A percentile compares a stretch with the other conserved stretches of the same genome.
Conservation (phyloP, 2,797 vertebrate genomes). For the Trematomus bernacchii region DNA sequence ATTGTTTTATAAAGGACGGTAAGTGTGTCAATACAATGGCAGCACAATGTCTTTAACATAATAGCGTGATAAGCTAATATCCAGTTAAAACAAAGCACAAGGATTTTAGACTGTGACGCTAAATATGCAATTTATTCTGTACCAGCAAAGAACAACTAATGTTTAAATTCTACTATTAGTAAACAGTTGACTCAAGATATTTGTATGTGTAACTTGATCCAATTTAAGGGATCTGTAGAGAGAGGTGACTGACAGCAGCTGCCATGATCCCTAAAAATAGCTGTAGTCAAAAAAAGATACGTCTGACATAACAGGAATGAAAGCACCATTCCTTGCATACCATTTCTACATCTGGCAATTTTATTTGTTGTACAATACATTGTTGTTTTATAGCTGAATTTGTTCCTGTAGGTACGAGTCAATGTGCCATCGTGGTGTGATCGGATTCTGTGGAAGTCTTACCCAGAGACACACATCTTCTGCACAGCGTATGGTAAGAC, state of each 20-base stretch:
- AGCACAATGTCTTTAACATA: too few relatives aligned
- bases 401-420: constrained; percentile 82
- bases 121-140: neutral
- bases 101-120: neutral
- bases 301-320: constrained; percentile 34
- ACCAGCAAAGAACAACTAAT: constrained; percentile 4
- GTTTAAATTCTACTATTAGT: constrained; percentile 21
- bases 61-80: too few relatives aligned
- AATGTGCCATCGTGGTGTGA: constrained; percentile 92
- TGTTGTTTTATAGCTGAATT: constrained; percentile 10
- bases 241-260: constrained; percentile 59
- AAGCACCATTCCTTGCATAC: neutral
- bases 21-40: too few relatives aligned
- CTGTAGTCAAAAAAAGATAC: constrained; percentile 34
- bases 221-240: constrained; percentile 27
- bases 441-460: constrained; percentile 89
- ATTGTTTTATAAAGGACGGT: too few relatives aligned
- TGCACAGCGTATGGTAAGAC: constrained; percentile 88
- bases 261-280: constrained; percentile 69
- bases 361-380: neutral
- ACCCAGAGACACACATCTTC: constrained; percentile 84
- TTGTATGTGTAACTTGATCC: constrained; percentile 51
- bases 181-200: constrained; percentile 39
- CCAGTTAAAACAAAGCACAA: too few relatives aligned
- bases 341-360: neutral